These are phyloP conservation scores for Plecotus auritus DNA, from an alignment of 2,113 vertebrate genomes.

Conservation along the genomic window DNA sequence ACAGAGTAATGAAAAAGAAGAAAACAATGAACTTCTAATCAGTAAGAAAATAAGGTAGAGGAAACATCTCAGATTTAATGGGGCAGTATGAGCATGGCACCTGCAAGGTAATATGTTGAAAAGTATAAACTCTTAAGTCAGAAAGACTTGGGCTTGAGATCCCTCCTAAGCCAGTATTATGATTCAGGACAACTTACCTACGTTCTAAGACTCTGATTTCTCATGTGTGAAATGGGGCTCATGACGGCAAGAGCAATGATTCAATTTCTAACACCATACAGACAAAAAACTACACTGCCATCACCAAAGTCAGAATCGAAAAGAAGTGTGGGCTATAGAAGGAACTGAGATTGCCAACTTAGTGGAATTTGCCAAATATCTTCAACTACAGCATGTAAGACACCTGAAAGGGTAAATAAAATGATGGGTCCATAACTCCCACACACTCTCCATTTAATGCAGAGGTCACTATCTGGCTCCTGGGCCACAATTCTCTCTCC, in stretches of 20 bases:
- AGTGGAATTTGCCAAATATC: neutral
- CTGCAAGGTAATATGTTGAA: neutral
- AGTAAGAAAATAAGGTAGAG: neutral
- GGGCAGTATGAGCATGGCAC: rapidly evolving
- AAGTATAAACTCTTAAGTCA: neutral
- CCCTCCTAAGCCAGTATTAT: neutral
- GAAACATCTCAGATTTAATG: neutral
- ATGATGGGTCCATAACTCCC: neutral
- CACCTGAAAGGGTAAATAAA: neutral
- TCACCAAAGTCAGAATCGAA: neutral
- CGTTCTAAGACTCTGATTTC: neutral
- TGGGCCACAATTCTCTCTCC: neutral
- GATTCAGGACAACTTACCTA: neutral
- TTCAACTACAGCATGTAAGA: neutral
- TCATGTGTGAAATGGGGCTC: neutral
- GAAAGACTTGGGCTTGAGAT: neutral
- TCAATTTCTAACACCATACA: neutral
- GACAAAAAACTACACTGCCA: neutral
- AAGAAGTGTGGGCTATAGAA: neutral
- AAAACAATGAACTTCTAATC: neutral
- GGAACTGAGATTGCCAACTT: neutral
- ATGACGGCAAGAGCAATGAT: neutral
- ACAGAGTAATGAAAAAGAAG: neutral
- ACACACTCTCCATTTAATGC: neutral
- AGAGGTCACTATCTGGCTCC: too few species aligned